Conservation (phyloP, 2,888 invertebrate genomes). For the Synergus umbraculus region DNA sequence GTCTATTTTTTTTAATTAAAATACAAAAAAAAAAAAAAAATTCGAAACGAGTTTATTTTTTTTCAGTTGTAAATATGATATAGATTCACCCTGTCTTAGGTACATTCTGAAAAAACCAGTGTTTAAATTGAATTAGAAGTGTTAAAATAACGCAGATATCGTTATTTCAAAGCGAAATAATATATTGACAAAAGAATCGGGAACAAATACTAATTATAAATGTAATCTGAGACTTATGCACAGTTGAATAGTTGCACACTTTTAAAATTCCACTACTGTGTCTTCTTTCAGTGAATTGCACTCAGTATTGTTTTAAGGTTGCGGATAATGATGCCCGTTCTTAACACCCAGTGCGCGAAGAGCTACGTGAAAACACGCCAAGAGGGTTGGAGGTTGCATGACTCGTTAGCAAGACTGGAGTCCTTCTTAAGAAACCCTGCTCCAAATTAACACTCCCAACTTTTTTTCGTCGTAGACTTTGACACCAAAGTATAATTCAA, state of each 20-base stretch:
- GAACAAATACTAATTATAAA: neutral
- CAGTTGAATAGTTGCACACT: neutral
- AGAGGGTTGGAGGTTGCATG: conserved; percentile 56
- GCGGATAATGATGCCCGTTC: conserved; percentile 23
- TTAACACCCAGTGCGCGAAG: conserved; percentile 1
- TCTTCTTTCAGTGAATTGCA: neutral
- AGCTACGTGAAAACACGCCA: conserved; percentile 13
- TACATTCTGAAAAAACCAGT: too few relatives aligned
- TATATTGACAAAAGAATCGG: neutral
- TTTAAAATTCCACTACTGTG: neutral
- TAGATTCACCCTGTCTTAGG: too few relatives aligned
- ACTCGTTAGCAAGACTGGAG: conserved; percentile 64
- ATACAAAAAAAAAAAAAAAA: too few relatives aligned
- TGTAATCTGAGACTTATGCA: neutral
- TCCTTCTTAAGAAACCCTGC: conserved; percentile 52
- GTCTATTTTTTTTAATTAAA: too few relatives aligned
- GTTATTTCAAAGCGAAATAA: neutral
- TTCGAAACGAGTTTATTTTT: too few relatives aligned
- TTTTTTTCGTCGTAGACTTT: conserved; percentile 36
- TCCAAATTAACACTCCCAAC: conserved; percentile 59
- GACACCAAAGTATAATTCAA: neutral
- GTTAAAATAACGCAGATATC: neutral
- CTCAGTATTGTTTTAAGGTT: conserved; percentile 31
- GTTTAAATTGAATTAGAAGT: too few relatives aligned
- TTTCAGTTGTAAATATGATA: too few relatives aligned